Conservation (phyloP, 2,888 invertebrate genomes). For the Gnatocerus cornutus region DNA sequence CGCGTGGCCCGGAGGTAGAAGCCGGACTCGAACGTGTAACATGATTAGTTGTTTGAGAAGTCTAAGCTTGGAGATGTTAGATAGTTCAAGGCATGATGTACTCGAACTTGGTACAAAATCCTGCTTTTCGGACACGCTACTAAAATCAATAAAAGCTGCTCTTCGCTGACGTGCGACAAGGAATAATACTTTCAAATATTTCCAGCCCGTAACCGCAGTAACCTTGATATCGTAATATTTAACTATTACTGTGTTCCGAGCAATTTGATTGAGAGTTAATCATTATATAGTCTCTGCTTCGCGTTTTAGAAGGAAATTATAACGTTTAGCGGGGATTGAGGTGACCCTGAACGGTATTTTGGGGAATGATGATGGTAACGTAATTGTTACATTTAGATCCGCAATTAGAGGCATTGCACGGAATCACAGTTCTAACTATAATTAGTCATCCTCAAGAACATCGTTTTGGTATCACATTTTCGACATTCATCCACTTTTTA, state of each 20-base stretch:
- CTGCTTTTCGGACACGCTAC: neutral
- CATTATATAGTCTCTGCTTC: neutral
- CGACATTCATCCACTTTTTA: no score
- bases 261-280: conserved; percentile 2
- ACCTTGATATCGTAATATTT: neutral
- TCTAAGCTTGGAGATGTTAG: conserved; percentile 5
- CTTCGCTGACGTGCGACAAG: no score
- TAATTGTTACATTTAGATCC: no score
- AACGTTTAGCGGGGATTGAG: neutral
- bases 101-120: neutral
- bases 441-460: no score
- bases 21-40: conserved; percentile 19
- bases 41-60: conserved; percentile 9
- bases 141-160: neutral
- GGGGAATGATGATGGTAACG: neutral
- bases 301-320: neutral
- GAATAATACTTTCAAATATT: conserved; percentile 1
- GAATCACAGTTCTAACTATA: no score
- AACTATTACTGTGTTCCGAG: conserved; percentile 1
- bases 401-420: no score
- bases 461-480: no score
- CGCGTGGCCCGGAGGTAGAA: conserved; percentile 31
- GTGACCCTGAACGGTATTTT: neutral
- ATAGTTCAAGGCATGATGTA: neutral
- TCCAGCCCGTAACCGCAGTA: conserved; percentile 4